These are phyloP conservation scores for Drosophila austrosaltans DNA, from an alignment of 2,888 invertebrate species.

Conservation along the genomic window DNA sequence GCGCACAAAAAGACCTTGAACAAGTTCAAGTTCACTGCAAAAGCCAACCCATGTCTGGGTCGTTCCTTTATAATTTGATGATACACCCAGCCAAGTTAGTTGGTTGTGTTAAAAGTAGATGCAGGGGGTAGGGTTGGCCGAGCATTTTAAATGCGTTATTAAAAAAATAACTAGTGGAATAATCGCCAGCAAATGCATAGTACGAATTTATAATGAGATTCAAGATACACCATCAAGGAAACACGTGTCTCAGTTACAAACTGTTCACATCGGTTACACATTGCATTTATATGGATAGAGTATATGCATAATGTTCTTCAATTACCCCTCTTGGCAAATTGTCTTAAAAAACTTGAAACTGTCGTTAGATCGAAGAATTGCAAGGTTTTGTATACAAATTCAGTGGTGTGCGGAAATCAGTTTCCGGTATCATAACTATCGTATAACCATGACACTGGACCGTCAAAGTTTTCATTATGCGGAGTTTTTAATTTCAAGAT, in stretches of 20 bases:
- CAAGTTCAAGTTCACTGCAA: conserved; percentile 66
- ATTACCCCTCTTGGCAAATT: too few species aligned
- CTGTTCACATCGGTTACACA: not conserved
- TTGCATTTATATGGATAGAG: not conserved
- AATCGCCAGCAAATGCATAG: not conserved
- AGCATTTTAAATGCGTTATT: conserved; percentile 41
- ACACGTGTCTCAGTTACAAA: not conserved
- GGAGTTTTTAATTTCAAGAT: not conserved
- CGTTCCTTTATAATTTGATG: conserved; percentile 25
- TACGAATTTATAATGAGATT: not conserved
- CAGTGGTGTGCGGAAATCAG: not conserved
- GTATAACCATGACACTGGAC: not conserved
- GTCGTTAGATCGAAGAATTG: not conserved
- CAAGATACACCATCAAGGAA: too few species aligned
- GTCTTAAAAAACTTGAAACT: not conserved
- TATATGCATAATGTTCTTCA: not conserved
- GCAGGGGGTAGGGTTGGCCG: not conserved
- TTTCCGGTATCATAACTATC: conserved; percentile 3
- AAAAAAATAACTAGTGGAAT: not conserved
- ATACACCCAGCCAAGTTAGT: conserved; percentile 5
- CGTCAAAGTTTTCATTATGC: not conserved
- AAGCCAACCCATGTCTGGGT: conserved; percentile 49
- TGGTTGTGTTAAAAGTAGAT: not conserved
- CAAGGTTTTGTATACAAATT: not conserved
- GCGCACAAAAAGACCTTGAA: conserved; percentile 64